These are phyloP conservation scores for Phodopus roborovskii DNA, from an alignment of 2,113 vertebrate genomes.

Conservation along the genomic window DNA sequence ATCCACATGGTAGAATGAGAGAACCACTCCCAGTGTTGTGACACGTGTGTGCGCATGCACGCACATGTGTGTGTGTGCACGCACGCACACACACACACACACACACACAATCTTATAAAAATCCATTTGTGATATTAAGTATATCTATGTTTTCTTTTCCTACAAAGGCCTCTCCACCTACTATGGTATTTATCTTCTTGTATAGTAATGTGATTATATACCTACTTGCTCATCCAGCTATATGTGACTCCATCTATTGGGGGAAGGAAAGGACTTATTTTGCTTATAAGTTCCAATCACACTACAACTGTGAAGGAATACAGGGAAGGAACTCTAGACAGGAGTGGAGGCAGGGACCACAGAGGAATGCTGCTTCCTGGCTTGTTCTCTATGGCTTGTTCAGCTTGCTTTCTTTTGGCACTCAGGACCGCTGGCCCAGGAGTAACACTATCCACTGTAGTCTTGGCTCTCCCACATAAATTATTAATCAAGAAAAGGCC, in stretches of 20 bases:
- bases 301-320: not conserved
- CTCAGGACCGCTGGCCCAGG: not conserved
- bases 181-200: slow-evolving; percentile 27
- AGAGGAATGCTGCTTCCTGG: not conserved
- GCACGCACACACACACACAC: not conserved
- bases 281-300: not conserved
- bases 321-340: not conserved
- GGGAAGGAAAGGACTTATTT: not conserved
- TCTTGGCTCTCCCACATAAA: not conserved
- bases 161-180: not conserved
- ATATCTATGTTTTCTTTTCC: not conserved
- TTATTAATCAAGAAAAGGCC: not conserved
- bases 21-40: not conserved
- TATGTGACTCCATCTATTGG: not conserved
- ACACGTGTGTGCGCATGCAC: not conserved
- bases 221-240: not conserved
- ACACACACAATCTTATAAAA: not conserved
- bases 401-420: not conserved
- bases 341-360: not conserved
- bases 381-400: not conserved
- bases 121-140: slow-evolving; percentile 24
- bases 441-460: not conserved
- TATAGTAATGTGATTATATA: slow-evolving; percentile 24
- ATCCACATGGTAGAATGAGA: not conserved
- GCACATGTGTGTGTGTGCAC: too few relatives aligned